Conservation (phyloP, 2,888 invertebrate genomes). For the Coelinius sp. region DNA sequence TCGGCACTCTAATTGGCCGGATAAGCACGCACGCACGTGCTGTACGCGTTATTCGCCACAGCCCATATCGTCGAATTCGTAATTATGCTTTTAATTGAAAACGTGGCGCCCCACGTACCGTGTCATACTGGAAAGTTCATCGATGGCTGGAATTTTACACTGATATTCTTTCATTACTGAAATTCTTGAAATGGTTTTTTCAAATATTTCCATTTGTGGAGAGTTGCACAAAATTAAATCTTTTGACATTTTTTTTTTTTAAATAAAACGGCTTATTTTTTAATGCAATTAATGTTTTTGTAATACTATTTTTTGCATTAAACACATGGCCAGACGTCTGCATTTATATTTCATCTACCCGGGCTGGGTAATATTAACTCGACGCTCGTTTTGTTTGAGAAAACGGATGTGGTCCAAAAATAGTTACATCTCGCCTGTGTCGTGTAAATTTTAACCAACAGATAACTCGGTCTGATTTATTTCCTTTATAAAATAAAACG, state of each 20-base stretch:
- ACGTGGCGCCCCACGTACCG: conserved; percentile 48
- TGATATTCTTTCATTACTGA: no score
- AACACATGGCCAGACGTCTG: conserved; percentile 10
- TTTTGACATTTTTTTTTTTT: no score
- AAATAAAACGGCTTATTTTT: no score
- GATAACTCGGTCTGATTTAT: conserved; percentile 17
- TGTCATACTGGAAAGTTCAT: background rate
- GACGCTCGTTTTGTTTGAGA: conserved; percentile 8
- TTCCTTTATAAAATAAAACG: background rate
- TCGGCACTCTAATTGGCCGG: conserved; percentile 59
- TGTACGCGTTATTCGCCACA: conserved; percentile 47
- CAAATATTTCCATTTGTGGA: no score
- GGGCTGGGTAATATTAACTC: conserved; percentile 26
- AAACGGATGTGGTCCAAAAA: conserved; percentile 26
- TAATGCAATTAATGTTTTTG: no score
- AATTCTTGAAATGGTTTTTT: no score
- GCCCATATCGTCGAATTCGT: conserved; percentile 58
- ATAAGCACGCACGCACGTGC: conserved; percentile 56
- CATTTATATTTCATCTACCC: conserved; percentile 34
- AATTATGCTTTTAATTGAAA: conserved; percentile 66
- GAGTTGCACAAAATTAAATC: no score
- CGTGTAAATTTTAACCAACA: background rate
- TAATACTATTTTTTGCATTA: no score
- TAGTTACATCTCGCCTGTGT: conserved; percentile 2
- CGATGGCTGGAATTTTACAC: background rate